These are phyloP conservation scores for Drosophila parthenogenetica DNA, from an alignment of 2,888 invertebrate species.

Conservation along the genomic window DNA sequence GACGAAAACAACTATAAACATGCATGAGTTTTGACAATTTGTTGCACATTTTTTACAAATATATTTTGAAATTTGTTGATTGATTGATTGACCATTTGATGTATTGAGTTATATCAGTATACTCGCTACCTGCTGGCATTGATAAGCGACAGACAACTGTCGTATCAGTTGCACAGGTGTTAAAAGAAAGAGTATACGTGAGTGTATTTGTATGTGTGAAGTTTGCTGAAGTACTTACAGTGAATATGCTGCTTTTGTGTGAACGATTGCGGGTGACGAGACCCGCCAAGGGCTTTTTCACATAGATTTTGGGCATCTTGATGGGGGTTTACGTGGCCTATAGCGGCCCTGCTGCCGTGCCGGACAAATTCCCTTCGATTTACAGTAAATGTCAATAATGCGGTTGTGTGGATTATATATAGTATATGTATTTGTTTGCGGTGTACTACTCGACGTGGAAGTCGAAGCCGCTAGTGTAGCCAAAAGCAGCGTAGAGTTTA, in stretches of 20 bases:
- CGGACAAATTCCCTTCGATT: slow-evolving; percentile 7
- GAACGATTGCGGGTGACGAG: slow-evolving; percentile 94
- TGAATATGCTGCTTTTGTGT: slow-evolving; percentile 95
- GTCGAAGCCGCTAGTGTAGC: slow-evolving; percentile 9
- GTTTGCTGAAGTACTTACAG: slow-evolving; percentile 83
- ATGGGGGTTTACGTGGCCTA: slow-evolving; percentile 52
- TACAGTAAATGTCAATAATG: slow-evolving; percentile 19
- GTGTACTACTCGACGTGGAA: slow-evolving; percentile 16
- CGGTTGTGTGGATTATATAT: background rate
- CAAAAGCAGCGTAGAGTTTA: slow-evolving; percentile 15
- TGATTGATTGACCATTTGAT: slow-evolving; percentile 5
- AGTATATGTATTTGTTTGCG: background rate
- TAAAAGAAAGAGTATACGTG: slow-evolving; percentile 11
- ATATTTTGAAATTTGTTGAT: slow-evolving; percentile 3
- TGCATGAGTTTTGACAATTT: no score
- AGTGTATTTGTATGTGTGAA: slow-evolving; percentile 1
- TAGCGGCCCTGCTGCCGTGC: slow-evolving; percentile 8
- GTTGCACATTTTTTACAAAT: no score
- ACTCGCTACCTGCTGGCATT: background rate
- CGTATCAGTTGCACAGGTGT: slow-evolving; percentile 57
- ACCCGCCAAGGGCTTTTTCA: slow-evolving; percentile 90
- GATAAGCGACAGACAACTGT: slow-evolving; percentile 33
- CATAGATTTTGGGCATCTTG: slow-evolving; percentile 85
- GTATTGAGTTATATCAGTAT: slow-evolving; percentile 6
- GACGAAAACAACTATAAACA: background rate